phyloP scores from a whole-genome alignment of 2,113 vertebrate species.

The Sorex fumeus region DNA sequence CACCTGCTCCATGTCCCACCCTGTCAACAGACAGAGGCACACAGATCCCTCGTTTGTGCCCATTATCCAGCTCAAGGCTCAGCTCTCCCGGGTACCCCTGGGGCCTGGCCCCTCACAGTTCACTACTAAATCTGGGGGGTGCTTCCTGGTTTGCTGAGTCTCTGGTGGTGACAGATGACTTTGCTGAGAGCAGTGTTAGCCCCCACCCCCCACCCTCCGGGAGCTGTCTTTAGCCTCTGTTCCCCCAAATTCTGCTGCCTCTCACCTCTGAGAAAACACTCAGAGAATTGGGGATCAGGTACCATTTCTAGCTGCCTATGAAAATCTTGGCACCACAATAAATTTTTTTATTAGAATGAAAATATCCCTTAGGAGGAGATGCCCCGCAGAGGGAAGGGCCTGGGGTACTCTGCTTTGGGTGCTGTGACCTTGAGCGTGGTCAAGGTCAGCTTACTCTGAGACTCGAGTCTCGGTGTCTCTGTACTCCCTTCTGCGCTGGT shows the following conservation, averaged over 20 bases:
- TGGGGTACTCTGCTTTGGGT: not conserved
- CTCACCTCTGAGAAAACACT: not conserved
- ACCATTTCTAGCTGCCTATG: not conserved
- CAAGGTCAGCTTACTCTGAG: not conserved
- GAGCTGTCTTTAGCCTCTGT: not conserved
- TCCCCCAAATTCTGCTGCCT: not conserved
- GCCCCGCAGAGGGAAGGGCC: not conserved
- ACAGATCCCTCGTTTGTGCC: not conserved
- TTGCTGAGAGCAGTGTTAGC: not conserved
- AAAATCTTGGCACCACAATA: not conserved
- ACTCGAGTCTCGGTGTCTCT: not conserved
- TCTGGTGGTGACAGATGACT: too few species aligned
- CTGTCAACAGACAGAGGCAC: not conserved
- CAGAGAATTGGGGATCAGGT: not conserved
- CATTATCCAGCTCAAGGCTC: not conserved
- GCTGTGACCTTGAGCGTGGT: not conserved
- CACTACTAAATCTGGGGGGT: not conserved
- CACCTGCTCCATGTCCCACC: not conserved
- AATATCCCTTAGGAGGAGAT: not conserved
- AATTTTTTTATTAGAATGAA: conserved; percentile 7
- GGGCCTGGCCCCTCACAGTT: not conserved
- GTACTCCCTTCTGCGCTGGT: not conserved
- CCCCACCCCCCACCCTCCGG: too few species aligned
- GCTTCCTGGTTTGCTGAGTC: not conserved
- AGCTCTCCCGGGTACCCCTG: not conserved